A percentile compares a stretch with the other conserved stretches of the same genome.
Conservation (phyloP, 2,888 invertebrate species). For the Apodemia hepburni region DNA sequence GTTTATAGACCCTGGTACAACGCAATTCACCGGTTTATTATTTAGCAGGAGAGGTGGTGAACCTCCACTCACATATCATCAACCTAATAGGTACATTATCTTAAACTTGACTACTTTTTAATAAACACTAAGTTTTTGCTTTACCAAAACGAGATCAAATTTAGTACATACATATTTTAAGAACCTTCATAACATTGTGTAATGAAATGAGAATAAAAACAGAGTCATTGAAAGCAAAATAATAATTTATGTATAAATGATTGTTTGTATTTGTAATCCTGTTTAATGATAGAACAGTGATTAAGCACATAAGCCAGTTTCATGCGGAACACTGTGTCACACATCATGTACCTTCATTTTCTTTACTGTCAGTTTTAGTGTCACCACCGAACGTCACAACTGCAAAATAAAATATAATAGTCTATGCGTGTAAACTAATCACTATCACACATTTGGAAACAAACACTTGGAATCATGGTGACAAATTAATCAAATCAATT, state of each 20-base stretch:
- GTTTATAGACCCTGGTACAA: no score
- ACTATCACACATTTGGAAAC: background rate
- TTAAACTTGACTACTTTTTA: no score
- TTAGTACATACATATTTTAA: no score
- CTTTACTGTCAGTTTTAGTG: slow-evolving; percentile 55
- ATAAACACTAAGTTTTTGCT: no score
- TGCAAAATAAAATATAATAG: slow-evolving; percentile 53
- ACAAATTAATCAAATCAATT: background rate
- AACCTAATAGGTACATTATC: no score
- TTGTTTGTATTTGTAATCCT: background rate
- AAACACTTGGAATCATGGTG: background rate
- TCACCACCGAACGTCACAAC: slow-evolving; percentile 72
- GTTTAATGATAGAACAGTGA: background rate
- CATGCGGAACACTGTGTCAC: slow-evolving; percentile 23
- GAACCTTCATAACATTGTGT: background rate
- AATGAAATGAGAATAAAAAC: background rate
- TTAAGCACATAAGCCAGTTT: slow-evolving; percentile 21
- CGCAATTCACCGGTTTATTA: no score
- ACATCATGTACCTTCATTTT: slow-evolving; percentile 52
- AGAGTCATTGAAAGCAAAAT: background rate
- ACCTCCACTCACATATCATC: no score
- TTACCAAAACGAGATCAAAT: no score
- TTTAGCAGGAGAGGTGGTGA: no score
- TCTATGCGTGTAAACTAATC: slow-evolving; percentile 17
- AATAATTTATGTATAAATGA: background rate